These are phyloP conservation scores for Tortricodes alternella DNA, from an alignment of 2,888 invertebrate species.

Conservation along the genomic window DNA sequence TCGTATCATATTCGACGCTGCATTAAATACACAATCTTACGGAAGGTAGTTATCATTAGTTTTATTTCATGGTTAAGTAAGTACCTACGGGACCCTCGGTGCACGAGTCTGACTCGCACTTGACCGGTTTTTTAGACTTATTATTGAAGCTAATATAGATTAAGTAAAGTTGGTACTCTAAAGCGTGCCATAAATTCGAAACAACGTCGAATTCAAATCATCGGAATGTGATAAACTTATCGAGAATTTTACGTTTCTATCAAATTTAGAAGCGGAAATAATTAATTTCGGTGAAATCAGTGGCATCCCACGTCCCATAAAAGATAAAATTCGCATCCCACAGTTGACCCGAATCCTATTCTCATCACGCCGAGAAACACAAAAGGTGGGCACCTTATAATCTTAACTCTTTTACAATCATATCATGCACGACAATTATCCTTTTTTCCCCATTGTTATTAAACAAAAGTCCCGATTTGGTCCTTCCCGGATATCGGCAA, in stretches of 20 bases:
- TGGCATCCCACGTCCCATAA: neutral
- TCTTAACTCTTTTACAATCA: slow-evolving; percentile 48
- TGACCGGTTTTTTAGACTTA: neutral
- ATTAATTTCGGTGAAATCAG: slow-evolving; percentile 14
- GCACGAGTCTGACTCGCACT: neutral
- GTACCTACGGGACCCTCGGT: neutral
- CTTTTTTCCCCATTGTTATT: slow-evolving; percentile 70
- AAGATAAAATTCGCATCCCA: neutral
- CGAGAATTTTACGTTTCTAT: slow-evolving; percentile 1
- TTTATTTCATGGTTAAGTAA: too few species aligned
- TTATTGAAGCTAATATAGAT: too few species aligned
- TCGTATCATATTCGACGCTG: too few species aligned
- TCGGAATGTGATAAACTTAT: neutral
- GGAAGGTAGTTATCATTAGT: too few species aligned
- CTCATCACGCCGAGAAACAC: slow-evolving; percentile 31
- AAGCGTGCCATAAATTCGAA: too few species aligned
- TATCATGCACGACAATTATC: slow-evolving; percentile 67
- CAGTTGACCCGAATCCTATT: slow-evolving; percentile 21
- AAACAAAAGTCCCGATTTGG: slow-evolving; percentile 56
- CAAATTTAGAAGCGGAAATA: slow-evolving; percentile 17
- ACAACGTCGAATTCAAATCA: neutral
- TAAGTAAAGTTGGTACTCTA: too few species aligned
- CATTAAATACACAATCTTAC: too few species aligned
- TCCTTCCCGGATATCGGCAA: slow-evolving; percentile 79
- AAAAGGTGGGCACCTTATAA: slow-evolving; percentile 42